Percentiles rank a stretch among this genome's conserved stretches.
Conservation (phyloP, 1,140 invertebrate species). For the Bacillus rossius region DNA sequence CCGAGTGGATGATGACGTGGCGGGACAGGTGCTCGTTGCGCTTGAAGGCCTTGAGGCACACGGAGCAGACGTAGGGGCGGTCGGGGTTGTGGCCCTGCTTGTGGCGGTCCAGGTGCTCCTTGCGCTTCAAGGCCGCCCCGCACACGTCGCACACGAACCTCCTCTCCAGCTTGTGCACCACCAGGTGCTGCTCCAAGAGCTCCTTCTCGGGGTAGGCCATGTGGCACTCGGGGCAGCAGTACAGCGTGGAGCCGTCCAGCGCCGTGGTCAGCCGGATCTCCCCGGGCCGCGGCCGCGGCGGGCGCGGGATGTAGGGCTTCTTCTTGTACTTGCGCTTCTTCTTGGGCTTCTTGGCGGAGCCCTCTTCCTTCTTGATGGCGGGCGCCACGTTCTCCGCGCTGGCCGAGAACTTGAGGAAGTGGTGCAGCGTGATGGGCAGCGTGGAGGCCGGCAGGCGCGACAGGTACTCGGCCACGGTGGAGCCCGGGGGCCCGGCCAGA, state of each 20-base stretch:
- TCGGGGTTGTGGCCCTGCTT: constrained; percentile 35
- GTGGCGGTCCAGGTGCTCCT: constrained; percentile 39
- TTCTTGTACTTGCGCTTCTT: constrained; percentile 41
- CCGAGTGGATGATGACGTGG: constrained; percentile 80
- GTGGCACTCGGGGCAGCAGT: constrained; percentile 46
- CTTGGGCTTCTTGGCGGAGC: constrained; percentile 37
- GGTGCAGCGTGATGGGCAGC: constrained; percentile 40
- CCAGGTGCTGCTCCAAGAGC: constrained; percentile 43
- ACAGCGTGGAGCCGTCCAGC: constrained; percentile 41
- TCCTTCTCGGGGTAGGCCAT: constrained; percentile 38
- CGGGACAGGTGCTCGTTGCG: constrained; percentile 77
- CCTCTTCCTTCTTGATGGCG: constrained; percentile 35
- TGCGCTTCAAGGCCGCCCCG: constrained; percentile 32
- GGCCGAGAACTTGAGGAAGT: constrained; percentile 40
- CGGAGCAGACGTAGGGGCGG: constrained; percentile 64
- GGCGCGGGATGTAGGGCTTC: constrained; percentile 8
- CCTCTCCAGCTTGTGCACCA: constrained; percentile 37
- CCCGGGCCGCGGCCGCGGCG: constrained; percentile 38
- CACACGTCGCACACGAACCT: constrained; percentile 32
- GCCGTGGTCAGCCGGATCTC: constrained; percentile 43
- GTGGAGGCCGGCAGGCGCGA: constrained; percentile 42
- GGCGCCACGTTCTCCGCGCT: constrained; percentile 26
- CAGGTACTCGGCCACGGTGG: constrained; percentile 40
- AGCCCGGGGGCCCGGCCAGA: constrained; percentile 8
- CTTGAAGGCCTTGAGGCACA: constrained; percentile 80